A percentile compares a stretch with the other conserved stretches of the same genome.
Evolutionary conservation across 2,797 vertebrate genomes (phyloP).

Genomic region (Pipistrellus kuhlii): DNA sequence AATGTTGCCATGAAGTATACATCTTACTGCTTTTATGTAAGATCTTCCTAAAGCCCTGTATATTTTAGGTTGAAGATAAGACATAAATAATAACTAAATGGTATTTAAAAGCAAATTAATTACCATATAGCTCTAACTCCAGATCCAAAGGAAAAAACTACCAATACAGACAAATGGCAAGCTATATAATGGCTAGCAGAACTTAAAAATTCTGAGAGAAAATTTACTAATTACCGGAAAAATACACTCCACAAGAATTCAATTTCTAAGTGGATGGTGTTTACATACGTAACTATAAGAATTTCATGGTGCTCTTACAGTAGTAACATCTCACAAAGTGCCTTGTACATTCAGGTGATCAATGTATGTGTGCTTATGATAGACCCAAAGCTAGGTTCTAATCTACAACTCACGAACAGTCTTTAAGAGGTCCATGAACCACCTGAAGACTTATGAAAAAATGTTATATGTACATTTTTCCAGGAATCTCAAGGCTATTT

Average conservation of each 20-base stretch:
- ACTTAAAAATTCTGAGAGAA: conserved; percentile 32
- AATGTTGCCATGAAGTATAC: conserved; percentile 22
- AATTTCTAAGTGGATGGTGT: conserved; percentile 6
- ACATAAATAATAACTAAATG: conserved; percentile 49
- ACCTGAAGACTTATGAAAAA: neutral
- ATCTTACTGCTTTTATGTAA: conserved; percentile 59
- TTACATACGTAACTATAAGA: neutral
- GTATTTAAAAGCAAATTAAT: conserved; percentile 59
- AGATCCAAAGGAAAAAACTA: conserved; percentile 46
- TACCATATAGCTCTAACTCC: conserved; percentile 6
- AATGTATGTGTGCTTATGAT: neutral
- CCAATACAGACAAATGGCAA: neutral
- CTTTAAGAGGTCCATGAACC: conserved; percentile 1
- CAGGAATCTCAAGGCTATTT: conserved; percentile 12
- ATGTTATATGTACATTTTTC: neutral
- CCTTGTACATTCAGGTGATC: neutral
- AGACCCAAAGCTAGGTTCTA: conserved; percentile 11
- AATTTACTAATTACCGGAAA: conserved; percentile 45
- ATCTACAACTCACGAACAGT: neutral
- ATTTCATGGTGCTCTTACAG: neutral
- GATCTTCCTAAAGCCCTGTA: neutral
- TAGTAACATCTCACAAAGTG: neutral
- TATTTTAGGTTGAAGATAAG: conserved; percentile 53
- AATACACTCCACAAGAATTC: neutral
- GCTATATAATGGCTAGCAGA: neutral